Evolutionary conservation across 1,140 invertebrate species (phyloP).

Genomic region (Apocrypta bakeri): DNA sequence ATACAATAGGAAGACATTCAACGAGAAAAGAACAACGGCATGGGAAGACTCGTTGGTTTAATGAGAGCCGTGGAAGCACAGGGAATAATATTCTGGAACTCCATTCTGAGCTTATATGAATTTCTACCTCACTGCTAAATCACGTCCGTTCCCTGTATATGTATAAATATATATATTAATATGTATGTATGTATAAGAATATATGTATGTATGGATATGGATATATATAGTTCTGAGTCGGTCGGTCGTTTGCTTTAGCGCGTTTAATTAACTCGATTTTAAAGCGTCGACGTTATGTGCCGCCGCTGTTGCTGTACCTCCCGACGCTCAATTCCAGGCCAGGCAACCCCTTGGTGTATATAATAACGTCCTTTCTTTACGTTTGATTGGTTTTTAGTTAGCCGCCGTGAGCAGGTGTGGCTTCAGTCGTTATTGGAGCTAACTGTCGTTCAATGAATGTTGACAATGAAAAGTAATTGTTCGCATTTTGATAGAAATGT

Average conservation of each 20-base stretch:
- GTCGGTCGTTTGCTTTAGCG: background rate
- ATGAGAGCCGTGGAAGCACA: no score
- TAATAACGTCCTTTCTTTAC: background rate
- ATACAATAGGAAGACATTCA: no score
- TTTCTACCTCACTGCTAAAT: no score
- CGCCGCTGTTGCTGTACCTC: background rate
- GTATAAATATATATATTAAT: no score
- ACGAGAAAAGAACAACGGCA: no score
- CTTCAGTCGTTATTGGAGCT: background rate
- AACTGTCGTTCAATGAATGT: background rate
- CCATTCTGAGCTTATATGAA: no score
- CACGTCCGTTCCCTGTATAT: no score
- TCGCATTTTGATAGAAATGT: no score
- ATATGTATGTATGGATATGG: no score
- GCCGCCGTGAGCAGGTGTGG: background rate
- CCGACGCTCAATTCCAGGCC: background rate
- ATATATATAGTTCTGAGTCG: background rate
- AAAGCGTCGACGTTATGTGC: background rate
- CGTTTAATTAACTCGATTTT: conserved; percentile 43
- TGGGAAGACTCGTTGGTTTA: no score
- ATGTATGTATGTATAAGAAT: no score
- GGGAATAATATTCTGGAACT: no score
- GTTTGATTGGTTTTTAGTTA: background rate
- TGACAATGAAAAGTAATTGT: background rate
- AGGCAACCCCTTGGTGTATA: background rate